These are phyloP conservation scores for Lasioglossum malachurum DNA, from an alignment of 2,888 invertebrate genomes.

Conservation along the genomic window DNA sequence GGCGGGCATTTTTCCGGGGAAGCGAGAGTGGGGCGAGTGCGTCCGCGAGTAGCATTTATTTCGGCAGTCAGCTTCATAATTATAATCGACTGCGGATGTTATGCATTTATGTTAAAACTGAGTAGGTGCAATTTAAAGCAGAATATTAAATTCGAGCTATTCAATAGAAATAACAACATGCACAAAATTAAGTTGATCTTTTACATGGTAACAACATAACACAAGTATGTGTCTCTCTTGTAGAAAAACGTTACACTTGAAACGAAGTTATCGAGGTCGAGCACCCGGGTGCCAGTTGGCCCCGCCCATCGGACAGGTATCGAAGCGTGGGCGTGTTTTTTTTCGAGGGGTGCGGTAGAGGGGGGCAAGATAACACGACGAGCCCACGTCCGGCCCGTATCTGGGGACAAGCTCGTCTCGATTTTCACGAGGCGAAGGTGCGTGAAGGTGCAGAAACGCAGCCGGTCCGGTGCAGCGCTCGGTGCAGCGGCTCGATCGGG, in stretches of 20 bases:
- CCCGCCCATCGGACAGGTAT: background rate
- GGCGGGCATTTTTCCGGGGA: slow-evolving; percentile 29
- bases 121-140: background rate
- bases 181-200: background rate
- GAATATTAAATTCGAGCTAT: no score
- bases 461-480: slow-evolving; percentile 19
- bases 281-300: background rate
- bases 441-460: slow-evolving; percentile 16
- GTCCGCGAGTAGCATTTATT: background rate
- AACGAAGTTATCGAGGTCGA: background rate
- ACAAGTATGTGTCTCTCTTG: no score
- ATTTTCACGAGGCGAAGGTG: slow-evolving; percentile 62
- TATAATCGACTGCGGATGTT: background rate
- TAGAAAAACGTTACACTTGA: no score
- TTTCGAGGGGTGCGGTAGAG: background rate
- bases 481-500: slow-evolving; percentile 55
- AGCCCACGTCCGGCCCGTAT: slow-evolving; percentile 17
- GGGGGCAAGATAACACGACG: slow-evolving; percentile 10
- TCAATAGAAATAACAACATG: background rate
- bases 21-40: background rate
- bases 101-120: background rate
- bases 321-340: slow-evolving; percentile 33
- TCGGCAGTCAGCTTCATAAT: background rate
- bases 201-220: background rate
- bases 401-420: slow-evolving; percentile 54